Evolutionary conservation across 2,113 vertebrate genomes (phyloP).

Genomic region (Ictidomys tridecemlineatus): DNA sequence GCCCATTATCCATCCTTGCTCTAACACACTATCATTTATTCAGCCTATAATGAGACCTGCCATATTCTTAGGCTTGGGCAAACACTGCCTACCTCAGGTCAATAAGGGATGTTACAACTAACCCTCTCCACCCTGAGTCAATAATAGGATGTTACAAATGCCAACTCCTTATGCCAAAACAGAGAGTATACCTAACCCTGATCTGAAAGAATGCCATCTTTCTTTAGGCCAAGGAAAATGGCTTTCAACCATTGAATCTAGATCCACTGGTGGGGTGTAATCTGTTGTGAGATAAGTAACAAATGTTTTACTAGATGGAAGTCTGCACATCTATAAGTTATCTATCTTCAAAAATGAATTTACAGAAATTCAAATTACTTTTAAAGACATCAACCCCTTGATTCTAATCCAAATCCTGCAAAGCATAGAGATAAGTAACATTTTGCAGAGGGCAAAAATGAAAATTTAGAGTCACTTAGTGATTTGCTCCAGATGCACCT

Average conservation of each 20-base stretch:
- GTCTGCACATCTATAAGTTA: not conserved
- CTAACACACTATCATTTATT: not conserved
- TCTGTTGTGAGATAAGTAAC: not conserved
- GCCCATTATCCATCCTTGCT: constrained; percentile 18
- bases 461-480: not conserved
- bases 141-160: not conserved
- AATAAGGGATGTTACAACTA: not conserved
- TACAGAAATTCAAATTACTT: not conserved
- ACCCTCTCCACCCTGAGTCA: not conserved
- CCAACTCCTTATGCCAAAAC: not conserved
- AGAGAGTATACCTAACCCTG: not conserved
- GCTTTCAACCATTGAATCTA: not conserved
- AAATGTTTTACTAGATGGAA: not conserved
- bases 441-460: constrained; percentile 30
- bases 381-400: not conserved
- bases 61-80: not conserved
- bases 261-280: not conserved
- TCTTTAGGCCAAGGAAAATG: not conserved
- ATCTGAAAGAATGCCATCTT: not conserved
- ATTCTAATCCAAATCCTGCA: not conserved
- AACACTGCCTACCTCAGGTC: not conserved
- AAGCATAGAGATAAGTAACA: not conserved
- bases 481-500: not conserved
- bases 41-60: not conserved
- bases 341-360: not conserved